Evolutionary conservation across 2,797 vertebrate species (phyloP).

Genomic region (Mastacembelus armatus): DNA sequence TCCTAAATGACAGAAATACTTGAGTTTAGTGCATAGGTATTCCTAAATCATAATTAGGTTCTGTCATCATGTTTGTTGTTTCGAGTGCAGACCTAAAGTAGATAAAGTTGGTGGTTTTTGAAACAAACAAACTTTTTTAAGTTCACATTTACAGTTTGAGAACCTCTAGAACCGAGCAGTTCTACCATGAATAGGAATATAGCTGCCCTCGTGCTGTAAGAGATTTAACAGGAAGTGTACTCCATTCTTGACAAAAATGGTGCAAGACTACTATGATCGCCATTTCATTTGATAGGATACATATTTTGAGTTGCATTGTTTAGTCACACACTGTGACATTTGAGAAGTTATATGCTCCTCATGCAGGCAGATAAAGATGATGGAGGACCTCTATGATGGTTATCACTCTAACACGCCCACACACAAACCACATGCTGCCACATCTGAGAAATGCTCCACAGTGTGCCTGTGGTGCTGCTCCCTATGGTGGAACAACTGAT

Average conservation of each 20-base stretch:
- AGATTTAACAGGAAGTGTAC: constrained; percentile 16
- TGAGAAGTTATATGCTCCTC: constrained; percentile 63
- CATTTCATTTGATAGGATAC: constrained; percentile 36
- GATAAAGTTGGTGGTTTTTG: not conserved
- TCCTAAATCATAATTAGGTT: constrained; percentile 9
- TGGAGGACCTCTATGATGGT: constrained; percentile 57
- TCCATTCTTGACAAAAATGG: constrained; percentile 13
- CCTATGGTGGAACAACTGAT: constrained; percentile 44
- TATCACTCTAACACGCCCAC: constrained; percentile 45
- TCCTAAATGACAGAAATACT: constrained; percentile 31
- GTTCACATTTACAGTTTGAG: not conserved
- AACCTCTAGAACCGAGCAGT: not conserved
- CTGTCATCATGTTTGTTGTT: constrained; percentile 15
- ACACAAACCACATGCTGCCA: constrained; percentile 29
- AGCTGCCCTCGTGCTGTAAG: too few species aligned
- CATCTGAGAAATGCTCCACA: constrained; percentile 52
- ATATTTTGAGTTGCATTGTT: constrained; percentile 55
- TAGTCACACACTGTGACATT: constrained; percentile 60
- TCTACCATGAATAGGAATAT: not conserved
- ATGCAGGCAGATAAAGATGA: constrained; percentile 70
- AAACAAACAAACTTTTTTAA: not conserved
- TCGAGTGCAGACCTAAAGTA: not conserved
- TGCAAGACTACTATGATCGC: constrained; percentile 8
- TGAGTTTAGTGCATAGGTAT: constrained; percentile 8
- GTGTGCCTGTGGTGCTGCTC: constrained; percentile 34